phyloP scores from a whole-genome alignment of 2,888 invertebrate species.

The Cerastis rubricosa region DNA sequence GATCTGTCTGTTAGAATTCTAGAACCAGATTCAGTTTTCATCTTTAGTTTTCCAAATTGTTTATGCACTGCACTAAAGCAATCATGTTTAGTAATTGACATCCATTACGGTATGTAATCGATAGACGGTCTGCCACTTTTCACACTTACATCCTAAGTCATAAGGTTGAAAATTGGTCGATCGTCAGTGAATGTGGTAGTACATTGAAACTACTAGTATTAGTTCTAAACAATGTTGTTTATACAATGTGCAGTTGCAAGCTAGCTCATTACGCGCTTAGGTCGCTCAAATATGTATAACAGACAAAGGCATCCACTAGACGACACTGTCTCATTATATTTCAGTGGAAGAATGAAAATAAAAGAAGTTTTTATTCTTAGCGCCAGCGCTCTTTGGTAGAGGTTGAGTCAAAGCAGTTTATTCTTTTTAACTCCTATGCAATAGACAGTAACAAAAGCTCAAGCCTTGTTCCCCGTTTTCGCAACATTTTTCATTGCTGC shows the following conservation, averaged over 20 bases:
- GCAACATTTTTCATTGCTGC: no score
- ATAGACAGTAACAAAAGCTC: no score
- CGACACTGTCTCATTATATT: conserved; percentile 30
- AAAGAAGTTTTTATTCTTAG: neutral
- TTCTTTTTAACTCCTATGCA: neutral
- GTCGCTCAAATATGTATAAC: conserved; percentile 21
- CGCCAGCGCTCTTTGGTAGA: neutral
- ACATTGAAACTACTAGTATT: neutral
- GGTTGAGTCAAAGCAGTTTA: neutral
- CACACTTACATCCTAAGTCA: no score
- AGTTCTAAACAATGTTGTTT: conserved; percentile 4
- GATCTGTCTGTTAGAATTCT: no score
- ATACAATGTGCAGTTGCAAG: neutral
- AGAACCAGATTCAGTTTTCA: no score
- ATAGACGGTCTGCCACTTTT: no score
- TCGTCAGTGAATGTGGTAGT: no score
- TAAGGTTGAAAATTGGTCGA: no score
- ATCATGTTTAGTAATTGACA: neutral
- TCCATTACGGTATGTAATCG: no score
- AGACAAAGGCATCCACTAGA: conserved; percentile 28
- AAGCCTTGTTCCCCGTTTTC: neutral
- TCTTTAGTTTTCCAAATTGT: no score
- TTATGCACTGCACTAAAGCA: no score
- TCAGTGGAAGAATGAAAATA: conserved; percentile 7
- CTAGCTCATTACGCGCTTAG: conserved; percentile 40